Conservation (phyloP, 2,113 vertebrate genomes). For the Paralichthys olivaceus region DNA sequence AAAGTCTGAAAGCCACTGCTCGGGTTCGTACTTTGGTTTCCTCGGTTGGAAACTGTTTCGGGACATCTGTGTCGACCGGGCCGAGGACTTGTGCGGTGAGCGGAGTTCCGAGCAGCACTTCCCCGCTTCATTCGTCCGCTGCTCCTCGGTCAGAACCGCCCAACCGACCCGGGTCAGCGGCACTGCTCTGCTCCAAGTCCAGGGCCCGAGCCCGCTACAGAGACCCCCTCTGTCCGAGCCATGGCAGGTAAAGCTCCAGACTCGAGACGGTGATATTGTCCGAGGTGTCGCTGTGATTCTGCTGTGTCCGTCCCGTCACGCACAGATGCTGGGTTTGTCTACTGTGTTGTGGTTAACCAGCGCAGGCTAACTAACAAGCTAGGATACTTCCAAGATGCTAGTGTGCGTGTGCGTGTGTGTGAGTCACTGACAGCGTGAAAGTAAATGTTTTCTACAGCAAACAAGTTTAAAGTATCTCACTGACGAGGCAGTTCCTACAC, state of each 20-base stretch:
- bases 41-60: neutral
- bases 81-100: neutral
- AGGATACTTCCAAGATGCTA: constrained; percentile 30
- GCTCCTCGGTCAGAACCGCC: constrained; percentile 58
- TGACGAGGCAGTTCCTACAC: accelerated
- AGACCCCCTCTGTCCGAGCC: constrained; percentile 38
- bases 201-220: constrained; percentile 64
- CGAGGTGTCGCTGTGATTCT: too few species aligned
- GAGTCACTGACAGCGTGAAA: constrained; percentile 21
- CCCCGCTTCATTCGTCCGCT: constrained; percentile 37
- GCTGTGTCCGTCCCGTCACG: too few species aligned
- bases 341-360: constrained; percentile 21
- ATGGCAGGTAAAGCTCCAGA: constrained; percentile 78
- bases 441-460: neutral
- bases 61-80: too few species aligned
- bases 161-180: constrained; percentile 62
- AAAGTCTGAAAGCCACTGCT: constrained; percentile 58
- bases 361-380: constrained; percentile 55
- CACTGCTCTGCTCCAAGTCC: constrained; percentile 23
- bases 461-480: neutral
- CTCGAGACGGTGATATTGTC: neutral
- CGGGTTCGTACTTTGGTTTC: constrained; percentile 1
- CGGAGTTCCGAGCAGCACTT: constrained; percentile 1
- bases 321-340: constrained; percentile 2
- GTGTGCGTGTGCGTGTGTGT: neutral